phyloP scores from a whole-genome alignment of 2,113 vertebrate genomes.

The Petrocephalus zakoni region DNA sequence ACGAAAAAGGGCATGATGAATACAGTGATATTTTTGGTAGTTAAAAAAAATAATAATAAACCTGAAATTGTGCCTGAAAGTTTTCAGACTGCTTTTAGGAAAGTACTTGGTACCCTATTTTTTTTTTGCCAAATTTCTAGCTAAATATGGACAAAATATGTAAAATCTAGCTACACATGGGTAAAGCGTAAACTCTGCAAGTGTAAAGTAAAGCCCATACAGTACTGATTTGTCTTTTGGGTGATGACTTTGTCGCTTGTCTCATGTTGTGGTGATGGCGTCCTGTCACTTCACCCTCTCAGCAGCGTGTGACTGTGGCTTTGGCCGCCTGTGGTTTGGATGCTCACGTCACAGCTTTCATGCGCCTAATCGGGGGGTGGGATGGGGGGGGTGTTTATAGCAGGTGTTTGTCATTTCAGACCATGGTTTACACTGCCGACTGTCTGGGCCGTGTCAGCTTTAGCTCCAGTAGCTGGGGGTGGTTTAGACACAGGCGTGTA shows the following conservation, averaged over 20 bases:
- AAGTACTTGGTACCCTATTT: neutral
- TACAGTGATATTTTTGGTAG: neutral
- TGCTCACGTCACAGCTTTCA: neutral
- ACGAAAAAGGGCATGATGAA: neutral
- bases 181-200: neutral
- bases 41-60: neutral
- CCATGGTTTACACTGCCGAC: neutral
- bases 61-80: neutral
- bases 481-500: neutral
- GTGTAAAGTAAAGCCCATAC: neutral
- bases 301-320: neutral
- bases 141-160: neutral
- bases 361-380: neutral
- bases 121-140: neutral
- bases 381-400: neutral
- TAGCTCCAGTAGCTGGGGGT: neutral
- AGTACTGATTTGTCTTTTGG: neutral
- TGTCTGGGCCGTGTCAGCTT: neutral
- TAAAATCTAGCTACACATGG: neutral
- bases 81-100: neutral
- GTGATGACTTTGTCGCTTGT: neutral
- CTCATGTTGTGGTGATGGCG: neutral
- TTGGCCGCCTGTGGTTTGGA: neutral
- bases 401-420: neutral
- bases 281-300: neutral